Evolutionary conservation across 2,888 invertebrate genomes (phyloP).

Genomic region (Bellardia pandia): DNA sequence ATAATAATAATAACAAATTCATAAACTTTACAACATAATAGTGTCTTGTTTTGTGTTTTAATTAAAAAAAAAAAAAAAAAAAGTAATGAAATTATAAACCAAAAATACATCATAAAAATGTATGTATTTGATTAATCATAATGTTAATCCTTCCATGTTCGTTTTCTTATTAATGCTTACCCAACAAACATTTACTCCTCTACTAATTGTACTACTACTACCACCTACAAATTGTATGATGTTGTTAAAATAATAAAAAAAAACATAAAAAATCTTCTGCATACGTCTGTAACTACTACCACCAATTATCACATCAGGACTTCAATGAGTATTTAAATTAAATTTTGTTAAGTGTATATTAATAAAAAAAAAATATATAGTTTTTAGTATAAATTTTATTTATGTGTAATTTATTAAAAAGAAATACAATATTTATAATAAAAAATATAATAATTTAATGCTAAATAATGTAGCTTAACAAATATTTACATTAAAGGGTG

Average conservation of each 20-base stretch:
- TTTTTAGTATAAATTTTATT: conserved; percentile 73
- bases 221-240: conserved; percentile 63
- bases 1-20: background rate
- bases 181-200: conserved; percentile 76
- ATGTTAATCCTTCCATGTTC: conserved; percentile 81
- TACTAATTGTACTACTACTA: conserved; percentile 55
- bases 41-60: conserved; percentile 40
- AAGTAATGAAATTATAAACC: conserved; percentile 5
- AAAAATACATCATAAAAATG: conserved; percentile 26
- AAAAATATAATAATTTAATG: conserved; percentile 45
- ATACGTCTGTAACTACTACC: conserved; percentile 73
- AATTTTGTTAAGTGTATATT: conserved; percentile 69
- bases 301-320: conserved; percentile 80
- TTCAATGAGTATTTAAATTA: conserved; percentile 85
- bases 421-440: conserved; percentile 43
- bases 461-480: conserved; percentile 40
- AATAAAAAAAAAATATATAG: conserved; percentile 61
- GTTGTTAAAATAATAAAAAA: conserved; percentile 35
- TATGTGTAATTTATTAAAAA: conserved; percentile 57
- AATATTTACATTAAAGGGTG: background rate
- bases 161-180: conserved; percentile 81
- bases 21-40: background rate
- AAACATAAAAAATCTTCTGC: conserved; percentile 42
- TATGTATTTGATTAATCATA: conserved; percentile 70
- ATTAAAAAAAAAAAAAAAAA: background rate